Evolutionary conservation across 1,140 invertebrate species (phyloP), one percentile per base, ranked within the genome.

Genomic region (Drosophila setifemur): DNA sequence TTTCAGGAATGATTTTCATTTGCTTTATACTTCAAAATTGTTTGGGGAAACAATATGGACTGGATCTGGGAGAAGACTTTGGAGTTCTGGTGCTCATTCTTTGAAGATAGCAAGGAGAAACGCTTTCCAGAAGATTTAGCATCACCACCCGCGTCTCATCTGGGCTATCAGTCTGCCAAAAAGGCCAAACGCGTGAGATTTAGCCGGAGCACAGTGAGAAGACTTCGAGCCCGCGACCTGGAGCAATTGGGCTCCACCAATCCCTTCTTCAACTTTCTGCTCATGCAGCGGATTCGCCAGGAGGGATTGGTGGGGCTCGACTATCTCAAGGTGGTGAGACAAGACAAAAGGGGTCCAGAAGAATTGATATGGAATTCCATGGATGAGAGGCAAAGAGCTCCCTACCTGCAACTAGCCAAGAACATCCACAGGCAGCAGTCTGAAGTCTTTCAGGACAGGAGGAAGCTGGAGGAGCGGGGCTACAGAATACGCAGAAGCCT

Each of bases 31-130:
- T 11, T 44, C 6, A 11, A 49, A 70, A 70, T 49, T 48, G 11
- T 16, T 16, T 19, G 11, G 14, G 8, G 6, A 18, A 23, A 5
- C 12, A 21, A 11, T 9, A 26, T 64, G 16, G 18, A 42, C 19
- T 54, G 42, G 60, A 28, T 45, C 16, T 53, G 40, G 14, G 26
- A 47, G 18, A 69, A 47, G 23, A 55, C 23, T 8, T 33, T 35
- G 1, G 3, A 12, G n/a, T 42, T 63, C 7, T 43, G 48, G 47
- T 44, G 37, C n/a, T 18, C 14, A 4, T 54, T 44, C 12, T 53
- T 43, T 5, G 14, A n/a, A n/a, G n/a, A 31, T 1, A 9, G 16
- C 19, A 9, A 26, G 2, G 14, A 37, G 1, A 5, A 14, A 1
- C 0, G 6, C 18, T 3, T 2, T 4, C 31, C 7, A 1, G 28